These are phyloP conservation scores for Goniozus legneri DNA, from an alignment of 1,140 invertebrate genomes.

Conservation along the genomic window DNA sequence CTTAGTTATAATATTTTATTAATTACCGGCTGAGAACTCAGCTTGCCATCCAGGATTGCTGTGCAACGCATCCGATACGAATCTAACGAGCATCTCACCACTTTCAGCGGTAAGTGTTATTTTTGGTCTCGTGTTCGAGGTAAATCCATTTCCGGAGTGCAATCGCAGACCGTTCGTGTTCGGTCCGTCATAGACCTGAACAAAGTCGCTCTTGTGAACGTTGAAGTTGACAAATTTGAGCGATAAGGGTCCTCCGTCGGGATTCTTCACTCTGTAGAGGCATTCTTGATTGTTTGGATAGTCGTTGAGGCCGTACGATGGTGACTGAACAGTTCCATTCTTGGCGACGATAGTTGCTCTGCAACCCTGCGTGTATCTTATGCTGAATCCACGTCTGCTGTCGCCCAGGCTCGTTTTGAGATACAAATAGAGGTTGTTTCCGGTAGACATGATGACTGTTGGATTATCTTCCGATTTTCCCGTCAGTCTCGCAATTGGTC, in stretches of 20 bases:
- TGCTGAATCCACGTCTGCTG: conserved; percentile 85
- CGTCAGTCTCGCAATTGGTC: conserved; percentile 77
- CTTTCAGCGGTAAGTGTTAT: conserved; percentile 89
- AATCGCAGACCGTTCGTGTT: conserved; percentile 80
- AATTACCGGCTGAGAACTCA: conserved; percentile 81
- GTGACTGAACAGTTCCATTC: conserved; percentile 83
- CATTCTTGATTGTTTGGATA: conserved; percentile 94
- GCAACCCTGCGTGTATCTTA: conserved; percentile 86
- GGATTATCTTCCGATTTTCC: conserved; percentile 75
- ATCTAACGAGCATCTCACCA: conserved; percentile 86
- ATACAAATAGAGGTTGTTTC: conserved; percentile 85
- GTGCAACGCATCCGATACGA: conserved; percentile 83
- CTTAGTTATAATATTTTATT: background rate
- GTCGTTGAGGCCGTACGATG: conserved; percentile 76
- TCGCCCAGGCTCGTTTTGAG: conserved; percentile 87
- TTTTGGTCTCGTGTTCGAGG: conserved; percentile 72
- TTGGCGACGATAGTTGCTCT: conserved; percentile 73
- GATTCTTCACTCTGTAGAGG: conserved; percentile 81
- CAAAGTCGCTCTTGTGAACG: conserved; percentile 81
- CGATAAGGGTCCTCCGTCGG: conserved; percentile 77
- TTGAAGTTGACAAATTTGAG: conserved; percentile 83
- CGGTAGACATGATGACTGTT: conserved; percentile 85
- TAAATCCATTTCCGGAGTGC: conserved; percentile 87
- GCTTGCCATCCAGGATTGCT: conserved; percentile 82
- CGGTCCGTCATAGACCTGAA: conserved; percentile 87